Conservation (phyloP, 1,140 invertebrate genomes). For the Leucophenga varia region DNA sequence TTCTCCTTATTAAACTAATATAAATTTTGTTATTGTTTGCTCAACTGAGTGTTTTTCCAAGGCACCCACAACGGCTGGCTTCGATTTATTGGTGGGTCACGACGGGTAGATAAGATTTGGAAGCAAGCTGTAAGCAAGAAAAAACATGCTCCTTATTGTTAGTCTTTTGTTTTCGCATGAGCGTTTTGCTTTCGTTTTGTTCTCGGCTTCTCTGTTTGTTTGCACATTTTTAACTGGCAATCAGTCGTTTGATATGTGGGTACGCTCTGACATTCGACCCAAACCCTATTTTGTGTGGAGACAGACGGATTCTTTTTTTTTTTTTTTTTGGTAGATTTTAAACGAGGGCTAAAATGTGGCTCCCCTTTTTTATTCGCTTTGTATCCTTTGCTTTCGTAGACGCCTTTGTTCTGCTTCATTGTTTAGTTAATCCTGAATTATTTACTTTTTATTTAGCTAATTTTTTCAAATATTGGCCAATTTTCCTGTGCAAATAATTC, state of each 20-base stretch:
- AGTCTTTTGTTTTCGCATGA: slow-evolving; percentile 36
- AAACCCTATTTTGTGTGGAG: too few species aligned
- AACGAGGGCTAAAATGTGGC: too few species aligned
- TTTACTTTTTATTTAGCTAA: too few species aligned
- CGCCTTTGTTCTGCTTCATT: too few species aligned
- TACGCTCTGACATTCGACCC: slow-evolving; percentile 1
- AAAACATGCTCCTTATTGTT: slow-evolving; percentile 31
- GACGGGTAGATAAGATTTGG: slow-evolving; percentile 13
- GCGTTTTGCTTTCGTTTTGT: slow-evolving; percentile 17
- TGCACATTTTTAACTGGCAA: slow-evolving; percentile 40
- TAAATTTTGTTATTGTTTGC: slow-evolving; percentile 36
- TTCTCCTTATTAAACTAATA: slow-evolving; percentile 35
- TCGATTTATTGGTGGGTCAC: slow-evolving; percentile 30
- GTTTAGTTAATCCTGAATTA: too few species aligned
- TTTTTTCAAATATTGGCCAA: too few species aligned
- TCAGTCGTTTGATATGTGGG: slow-evolving; percentile 15
- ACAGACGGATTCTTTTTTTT: too few species aligned
- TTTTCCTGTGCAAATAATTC: too few species aligned
- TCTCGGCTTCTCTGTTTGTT: slow-evolving; percentile 27
- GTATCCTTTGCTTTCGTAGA: too few species aligned
- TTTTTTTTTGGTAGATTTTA: too few species aligned
- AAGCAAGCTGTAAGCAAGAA: slow-evolving; percentile 15
- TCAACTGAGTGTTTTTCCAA: slow-evolving; percentile 28
- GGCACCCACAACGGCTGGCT: neutral
- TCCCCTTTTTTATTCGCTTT: too few species aligned